Evolutionary conservation across 2,797 vertebrate genomes (phyloP), one percentile per base, ranked within the genome.

Genomic region (Malacoctenus gilli): DNA sequence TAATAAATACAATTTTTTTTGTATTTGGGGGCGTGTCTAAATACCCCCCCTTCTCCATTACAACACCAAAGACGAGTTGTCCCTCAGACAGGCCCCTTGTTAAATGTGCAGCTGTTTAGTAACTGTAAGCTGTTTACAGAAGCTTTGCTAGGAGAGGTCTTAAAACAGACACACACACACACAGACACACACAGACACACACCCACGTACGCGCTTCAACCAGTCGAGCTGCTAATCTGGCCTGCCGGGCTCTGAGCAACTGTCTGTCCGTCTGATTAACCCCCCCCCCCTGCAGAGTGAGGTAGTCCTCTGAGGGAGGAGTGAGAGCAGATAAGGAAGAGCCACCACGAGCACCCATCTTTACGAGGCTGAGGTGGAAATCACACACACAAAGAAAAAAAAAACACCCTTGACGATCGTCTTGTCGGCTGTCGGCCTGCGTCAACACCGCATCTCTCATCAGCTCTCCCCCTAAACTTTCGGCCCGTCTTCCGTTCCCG

Each of bases 101-200:
- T 85, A 86, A 88, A 87, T 62, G 71, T 82, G 75, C 85, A 87
- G 80, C 79, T 84, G 81, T 85, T 87, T 80, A 77, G 58, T 76
- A 72, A 66, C 71, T 72, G 77, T 87, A 89, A 89, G 85, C 85
- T 60, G 76, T 84, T 90, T 83, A 90, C 68, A 73, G n/a, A 55
- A 83, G 85, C 85, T 87, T 87, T 87, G 72, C 60, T 43, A 50
- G 73, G 70, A 63, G 67, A 75, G 41, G 41, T 64, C 77, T 67
- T 67, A 54, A 32, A 10, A 32, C 30, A 32, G 9, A 32, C 30
- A 32, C 30, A 32, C 30, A 32, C 28, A 31, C 28, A 31, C 28
- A 31, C 28, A 31, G 21, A 64, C 13, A 63, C 53, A 31, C 28
- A 31, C 28, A 31, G 5, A 31, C 23, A 64, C 13, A 63, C 53